Evolutionary conservation across 2,888 invertebrate species (phyloP).

Genomic region (Plebejus argus): DNA sequence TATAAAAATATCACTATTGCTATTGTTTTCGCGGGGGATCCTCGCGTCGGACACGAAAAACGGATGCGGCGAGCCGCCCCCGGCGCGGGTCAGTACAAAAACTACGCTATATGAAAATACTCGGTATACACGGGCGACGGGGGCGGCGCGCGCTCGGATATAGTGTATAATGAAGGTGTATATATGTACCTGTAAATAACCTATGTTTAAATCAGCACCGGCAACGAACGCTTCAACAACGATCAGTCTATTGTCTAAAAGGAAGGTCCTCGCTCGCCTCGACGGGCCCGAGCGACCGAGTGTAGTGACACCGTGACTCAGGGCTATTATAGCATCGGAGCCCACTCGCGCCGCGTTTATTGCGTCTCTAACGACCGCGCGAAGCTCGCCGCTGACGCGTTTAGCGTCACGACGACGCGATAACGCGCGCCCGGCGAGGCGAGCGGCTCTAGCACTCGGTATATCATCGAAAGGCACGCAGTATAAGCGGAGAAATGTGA

Average conservation of each 20-base stretch:
- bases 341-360: slow-evolving; percentile 10
- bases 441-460: slow-evolving; percentile 63
- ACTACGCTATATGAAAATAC: slow-evolving; percentile 74
- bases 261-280: slow-evolving; percentile 68
- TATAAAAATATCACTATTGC: slow-evolving; percentile 80
- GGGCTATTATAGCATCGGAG: slow-evolving; percentile 3
- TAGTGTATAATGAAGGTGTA: slow-evolving; percentile 70
- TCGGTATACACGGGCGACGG: slow-evolving; percentile 55
- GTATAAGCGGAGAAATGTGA: slow-evolving; percentile 79
- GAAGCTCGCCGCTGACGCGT: not conserved
- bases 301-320: slow-evolving; percentile 24
- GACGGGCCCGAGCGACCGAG: slow-evolving; percentile 57
- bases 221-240: slow-evolving; percentile 79
- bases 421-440: slow-evolving; percentile 53
- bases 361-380: slow-evolving; percentile 24
- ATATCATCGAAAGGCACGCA: slow-evolving; percentile 77
- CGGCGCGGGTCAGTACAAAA: slow-evolving; percentile 62
- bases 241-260: slow-evolving; percentile 80
- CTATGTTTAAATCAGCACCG: slow-evolving; percentile 80
- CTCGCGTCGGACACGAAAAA: slow-evolving; percentile 67
- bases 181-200: slow-evolving; percentile 79
- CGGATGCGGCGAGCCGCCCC: slow-evolving; percentile 57
- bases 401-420: slow-evolving; percentile 33
- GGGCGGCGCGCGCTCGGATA: slow-evolving; percentile 60
- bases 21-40: slow-evolving; percentile 53